These are phyloP conservation scores for Xanthia togata DNA, from an alignment of 2,888 invertebrate genomes.

Conservation along the genomic window DNA sequence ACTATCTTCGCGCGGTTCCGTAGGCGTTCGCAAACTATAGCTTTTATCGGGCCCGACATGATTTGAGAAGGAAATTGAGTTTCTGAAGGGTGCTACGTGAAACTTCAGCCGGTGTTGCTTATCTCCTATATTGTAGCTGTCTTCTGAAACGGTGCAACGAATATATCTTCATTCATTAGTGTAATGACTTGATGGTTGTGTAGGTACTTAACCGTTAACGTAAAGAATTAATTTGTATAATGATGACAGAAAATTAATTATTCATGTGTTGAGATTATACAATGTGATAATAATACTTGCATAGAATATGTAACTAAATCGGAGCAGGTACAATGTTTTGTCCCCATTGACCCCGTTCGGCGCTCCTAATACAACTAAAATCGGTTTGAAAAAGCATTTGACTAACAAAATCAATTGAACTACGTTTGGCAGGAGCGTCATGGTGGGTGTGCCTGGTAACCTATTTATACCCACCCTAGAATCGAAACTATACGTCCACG, in stretches of 20 bases:
- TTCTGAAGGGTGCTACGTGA: conserved; percentile 65
- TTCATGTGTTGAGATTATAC: conserved; percentile 49
- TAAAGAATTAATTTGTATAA: conserved; percentile 54
- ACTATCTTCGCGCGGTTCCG: conserved; percentile 49
- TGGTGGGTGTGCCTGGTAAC: conserved; percentile 84
- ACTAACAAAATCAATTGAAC: conserved; percentile 84
- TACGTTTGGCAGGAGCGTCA: conserved; percentile 80
- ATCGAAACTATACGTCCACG: conserved; percentile 61
- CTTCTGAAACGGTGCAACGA: conserved; percentile 27
- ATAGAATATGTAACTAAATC: conserved; percentile 19
- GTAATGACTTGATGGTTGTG: conserved; percentile 52
- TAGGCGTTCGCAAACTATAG: conserved; percentile 56
- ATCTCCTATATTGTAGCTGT: conserved; percentile 21
- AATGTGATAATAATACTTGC: conserved; percentile 33
- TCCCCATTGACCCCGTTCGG: conserved; percentile 36
- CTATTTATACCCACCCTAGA: conserved; percentile 58
- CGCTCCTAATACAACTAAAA: conserved; percentile 61
- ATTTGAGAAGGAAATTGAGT: conserved; percentile 78
- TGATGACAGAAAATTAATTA: conserved; percentile 46
- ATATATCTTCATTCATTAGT: conserved; percentile 52
- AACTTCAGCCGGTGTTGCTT: conserved; percentile 36
- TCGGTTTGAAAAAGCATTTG: conserved; percentile 75
- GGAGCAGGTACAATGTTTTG: conserved; percentile 27
- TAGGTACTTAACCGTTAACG: conserved; percentile 45
- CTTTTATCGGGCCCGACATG: conserved; percentile 61